phyloP scores from a whole-genome alignment of 2,113 vertebrate species.

The Vanacampus margaritifer region DNA sequence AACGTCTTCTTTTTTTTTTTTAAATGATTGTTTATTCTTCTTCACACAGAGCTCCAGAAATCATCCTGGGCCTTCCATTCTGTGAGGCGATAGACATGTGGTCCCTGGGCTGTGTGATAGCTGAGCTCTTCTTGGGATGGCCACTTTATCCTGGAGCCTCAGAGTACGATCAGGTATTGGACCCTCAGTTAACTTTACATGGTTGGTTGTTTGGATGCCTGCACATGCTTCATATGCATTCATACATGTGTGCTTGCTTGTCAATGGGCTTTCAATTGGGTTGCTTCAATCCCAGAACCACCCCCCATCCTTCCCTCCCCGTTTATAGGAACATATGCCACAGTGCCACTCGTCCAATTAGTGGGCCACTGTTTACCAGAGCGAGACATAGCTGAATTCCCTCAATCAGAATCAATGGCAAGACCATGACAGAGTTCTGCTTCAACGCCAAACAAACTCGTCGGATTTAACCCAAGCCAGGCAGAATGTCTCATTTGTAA shows the following conservation, averaged over 20 bases:
- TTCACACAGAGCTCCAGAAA: slow-evolving; percentile 88
- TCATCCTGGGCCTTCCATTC: slow-evolving; percentile 96
- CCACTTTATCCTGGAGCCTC: slow-evolving; percentile 96
- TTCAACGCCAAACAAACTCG: slow-evolving; percentile 42
- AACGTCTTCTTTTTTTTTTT: slow-evolving; percentile 4
- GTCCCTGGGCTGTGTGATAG: slow-evolving; percentile 97
- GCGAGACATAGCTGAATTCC: slow-evolving; percentile 53
- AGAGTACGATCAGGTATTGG: slow-evolving; percentile 93
- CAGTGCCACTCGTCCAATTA: slow-evolving; percentile 68
- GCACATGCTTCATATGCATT: background rate
- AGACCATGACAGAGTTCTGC: slow-evolving; percentile 48
- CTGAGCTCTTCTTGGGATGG: slow-evolving; percentile 98
- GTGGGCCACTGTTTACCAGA: slow-evolving; percentile 60
- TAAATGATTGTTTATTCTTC: slow-evolving; percentile 25
- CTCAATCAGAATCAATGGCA: slow-evolving; percentile 43
- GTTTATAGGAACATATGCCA: slow-evolving; percentile 67
- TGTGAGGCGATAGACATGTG: slow-evolving; percentile 99
- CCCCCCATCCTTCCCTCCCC: slow-evolving; percentile 28
- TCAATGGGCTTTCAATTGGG: slow-evolving; percentile 10
- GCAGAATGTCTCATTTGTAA: slow-evolving; percentile 45
- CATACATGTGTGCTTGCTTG: background rate
- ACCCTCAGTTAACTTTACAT: background rate
- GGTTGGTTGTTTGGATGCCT: background rate
- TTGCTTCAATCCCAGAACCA: slow-evolving; percentile 47
- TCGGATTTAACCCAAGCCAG: slow-evolving; percentile 39